These are phyloP conservation scores for Cryptocephalus primarius DNA, from an alignment of 2,888 invertebrate species.

Conservation along the genomic window DNA sequence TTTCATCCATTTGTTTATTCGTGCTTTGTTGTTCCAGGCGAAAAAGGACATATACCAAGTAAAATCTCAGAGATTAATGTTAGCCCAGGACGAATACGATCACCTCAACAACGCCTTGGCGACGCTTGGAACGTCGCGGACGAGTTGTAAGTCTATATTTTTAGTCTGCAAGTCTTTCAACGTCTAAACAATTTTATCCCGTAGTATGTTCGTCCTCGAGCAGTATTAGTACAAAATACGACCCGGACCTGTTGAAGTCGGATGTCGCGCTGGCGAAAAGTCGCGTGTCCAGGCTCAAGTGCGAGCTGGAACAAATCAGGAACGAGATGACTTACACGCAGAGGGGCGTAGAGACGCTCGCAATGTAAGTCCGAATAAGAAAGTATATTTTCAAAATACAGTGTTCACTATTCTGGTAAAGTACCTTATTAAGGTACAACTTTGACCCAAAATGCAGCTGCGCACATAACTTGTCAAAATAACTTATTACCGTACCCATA, in stretches of 20 bases:
- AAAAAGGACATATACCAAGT: conserved; percentile 95
- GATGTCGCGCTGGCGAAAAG: conserved; percentile 85
- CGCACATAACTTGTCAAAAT: too few species aligned
- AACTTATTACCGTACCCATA: too few species aligned
- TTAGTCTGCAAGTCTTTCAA: neutral
- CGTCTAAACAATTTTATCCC: neutral
- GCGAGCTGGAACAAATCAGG: conserved; percentile 82
- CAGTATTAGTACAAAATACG: conserved; percentile 83
- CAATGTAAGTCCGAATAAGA: conserved; percentile 54
- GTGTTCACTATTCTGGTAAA: too few species aligned
- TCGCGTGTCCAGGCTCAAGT: conserved; percentile 76
- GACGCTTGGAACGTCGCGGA: conserved; percentile 78
- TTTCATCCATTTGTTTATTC: too few species aligned
- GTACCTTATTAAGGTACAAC: too few species aligned
- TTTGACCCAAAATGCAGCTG: too few species aligned
- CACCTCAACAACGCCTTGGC: conserved; percentile 78
- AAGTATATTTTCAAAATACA: neutral
- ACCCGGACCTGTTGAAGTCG: conserved; percentile 85
- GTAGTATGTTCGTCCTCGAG: conserved; percentile 80
- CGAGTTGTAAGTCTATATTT: conserved; percentile 66
- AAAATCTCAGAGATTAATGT: conserved; percentile 83
- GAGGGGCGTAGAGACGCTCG: conserved; percentile 83
- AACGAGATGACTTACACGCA: conserved; percentile 88
- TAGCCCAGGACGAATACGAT: conserved; percentile 94
- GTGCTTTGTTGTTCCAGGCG: conserved; percentile 51